Evolutionary conservation across 2,797 vertebrate genomes (phyloP).

Genomic region (Rhinichthys osculus): DNA sequence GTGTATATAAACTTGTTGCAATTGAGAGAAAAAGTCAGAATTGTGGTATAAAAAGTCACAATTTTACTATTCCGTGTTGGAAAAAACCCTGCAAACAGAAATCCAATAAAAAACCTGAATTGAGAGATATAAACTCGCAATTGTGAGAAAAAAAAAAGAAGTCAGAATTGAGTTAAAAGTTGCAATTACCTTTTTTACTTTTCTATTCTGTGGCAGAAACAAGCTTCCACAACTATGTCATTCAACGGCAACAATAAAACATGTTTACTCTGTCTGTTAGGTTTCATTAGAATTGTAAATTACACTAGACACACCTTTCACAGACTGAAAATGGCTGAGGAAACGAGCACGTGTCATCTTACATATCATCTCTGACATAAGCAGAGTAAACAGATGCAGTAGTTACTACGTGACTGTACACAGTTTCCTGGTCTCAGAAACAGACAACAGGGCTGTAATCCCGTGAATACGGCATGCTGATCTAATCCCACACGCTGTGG

Average conservation of each 20-base stretch:
- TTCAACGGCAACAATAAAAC: not conserved
- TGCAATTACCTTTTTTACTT: not conserved
- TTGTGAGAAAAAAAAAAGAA: not conserved
- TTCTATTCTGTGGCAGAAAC: not conserved
- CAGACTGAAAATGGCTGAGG: slow-evolving; percentile 1
- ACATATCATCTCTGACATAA: slow-evolving; percentile 4
- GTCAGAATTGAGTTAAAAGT: not conserved
- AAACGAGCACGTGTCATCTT: not conserved
- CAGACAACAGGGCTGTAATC: slow-evolving; percentile 45
- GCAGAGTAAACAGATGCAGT: slow-evolving; percentile 22
- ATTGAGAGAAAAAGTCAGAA: not conserved
- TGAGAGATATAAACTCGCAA: not conserved
- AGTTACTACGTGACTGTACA: not conserved
- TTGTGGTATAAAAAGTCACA: not conserved
- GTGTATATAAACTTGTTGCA: not conserved
- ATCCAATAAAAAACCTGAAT: not conserved
- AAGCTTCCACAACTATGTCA: not conserved
- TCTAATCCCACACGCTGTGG: slow-evolving; percentile 44
- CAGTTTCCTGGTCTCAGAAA: slow-evolving; percentile 19
- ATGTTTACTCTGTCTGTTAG: not conserved
- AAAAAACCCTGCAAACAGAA: too few species aligned
- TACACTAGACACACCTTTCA: slow-evolving; percentile 23
- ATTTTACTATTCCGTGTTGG: not conserved
- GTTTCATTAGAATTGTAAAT: slow-evolving; percentile 17
- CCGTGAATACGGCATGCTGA: slow-evolving; percentile 31